Base-by-base conservation (phyloP, 2,888 invertebrate genomes). In the Pheosia gnoma region DNA sequence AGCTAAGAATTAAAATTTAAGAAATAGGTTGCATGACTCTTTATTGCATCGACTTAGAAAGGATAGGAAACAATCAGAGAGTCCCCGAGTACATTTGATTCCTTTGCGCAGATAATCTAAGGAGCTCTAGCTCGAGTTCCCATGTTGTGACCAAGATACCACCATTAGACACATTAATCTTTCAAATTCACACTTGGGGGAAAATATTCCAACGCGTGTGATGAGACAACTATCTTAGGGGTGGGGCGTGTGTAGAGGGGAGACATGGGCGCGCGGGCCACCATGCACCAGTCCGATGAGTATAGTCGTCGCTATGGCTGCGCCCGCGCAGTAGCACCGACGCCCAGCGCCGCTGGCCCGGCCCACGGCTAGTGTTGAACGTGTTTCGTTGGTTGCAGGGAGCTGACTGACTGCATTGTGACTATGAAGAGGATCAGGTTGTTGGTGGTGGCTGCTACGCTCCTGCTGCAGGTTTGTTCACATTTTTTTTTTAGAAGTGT, bases 371-470 rank as follows among this genome's bases (percentile, higher is more conserved):
- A 81, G 87, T 90, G 87, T 79, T 86, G 82, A 89, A 84, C 85
- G 88, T 85, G 86, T 90, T 82, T 76, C 86, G 78, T 91, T 92
- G 89, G 84, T 94, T 91, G 80, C 91, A 93, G 92, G 90, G 83
- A 80, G 84, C 84, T 82, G 85, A 84, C 79, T 86, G 85, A 84
- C 83, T 83, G 88, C 85, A 87, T 85, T 86, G 87, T 84, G 86
- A 93, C 84, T 82, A 94, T 94, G 94, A 94, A 88, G 91, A 90
- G 92, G 88, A 93, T 89, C 84, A 91, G 91, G 80, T 75, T 94
- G 75, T 79, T 94, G 85, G 84, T 91, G 84, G 86, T 89, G 78
- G 77, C 93, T 75, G 92, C 87, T 76, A 85, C 89, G 89, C 89
- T 94, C 86, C 91, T 93, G 58, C 74, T 94, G 82, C 85, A 90